A percentile compares a stretch with the other conserved stretches of the same genome.
phyloP scores from a whole-genome alignment of 2,797 vertebrate species.

The Lagocephalus sceleratus region DNA sequence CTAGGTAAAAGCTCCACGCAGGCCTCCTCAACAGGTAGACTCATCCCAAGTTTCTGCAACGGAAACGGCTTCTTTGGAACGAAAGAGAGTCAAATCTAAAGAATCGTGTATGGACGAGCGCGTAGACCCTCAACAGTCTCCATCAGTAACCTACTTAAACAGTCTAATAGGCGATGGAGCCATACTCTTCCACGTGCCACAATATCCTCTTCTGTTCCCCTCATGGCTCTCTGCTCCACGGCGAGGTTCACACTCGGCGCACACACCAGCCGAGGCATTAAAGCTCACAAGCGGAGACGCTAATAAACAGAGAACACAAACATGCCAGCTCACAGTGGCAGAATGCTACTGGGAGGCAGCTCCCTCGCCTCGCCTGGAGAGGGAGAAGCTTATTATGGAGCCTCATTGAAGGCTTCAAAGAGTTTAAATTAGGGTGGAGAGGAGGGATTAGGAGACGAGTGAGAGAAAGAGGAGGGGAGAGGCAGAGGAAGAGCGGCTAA shows the following conservation, averaged over 20 bases:
- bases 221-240: constrained; percentile 45
- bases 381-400: constrained; percentile 77
- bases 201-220: constrained; percentile 54
- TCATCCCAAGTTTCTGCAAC: too few relatives aligned
- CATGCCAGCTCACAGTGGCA: constrained; percentile 53
- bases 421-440: constrained; percentile 79
- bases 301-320: constrained; percentile 62
- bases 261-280: constrained; percentile 54
- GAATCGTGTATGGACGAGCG: not conserved
- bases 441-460: constrained; percentile 70
- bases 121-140: constrained; percentile 21
- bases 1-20: too few relatives aligned
- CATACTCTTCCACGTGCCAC: constrained; percentile 54
- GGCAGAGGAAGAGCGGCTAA: constrained; percentile 49
- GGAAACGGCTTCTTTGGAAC: too few relatives aligned
- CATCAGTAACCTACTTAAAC: constrained; percentile 66
- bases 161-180: constrained; percentile 58
- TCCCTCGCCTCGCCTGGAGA: constrained; percentile 73
- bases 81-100: too few relatives aligned
- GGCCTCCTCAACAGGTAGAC: too few relatives aligned
- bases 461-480: constrained; percentile 59
- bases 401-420: constrained; percentile 79
- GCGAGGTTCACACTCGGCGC: constrained; percentile 45
- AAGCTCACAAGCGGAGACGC: constrained; percentile 56
- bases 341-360: constrained; percentile 70